These are phyloP conservation scores for Climacteris rufus DNA, from an alignment of 2,113 vertebrate species.

Conservation along the genomic window DNA sequence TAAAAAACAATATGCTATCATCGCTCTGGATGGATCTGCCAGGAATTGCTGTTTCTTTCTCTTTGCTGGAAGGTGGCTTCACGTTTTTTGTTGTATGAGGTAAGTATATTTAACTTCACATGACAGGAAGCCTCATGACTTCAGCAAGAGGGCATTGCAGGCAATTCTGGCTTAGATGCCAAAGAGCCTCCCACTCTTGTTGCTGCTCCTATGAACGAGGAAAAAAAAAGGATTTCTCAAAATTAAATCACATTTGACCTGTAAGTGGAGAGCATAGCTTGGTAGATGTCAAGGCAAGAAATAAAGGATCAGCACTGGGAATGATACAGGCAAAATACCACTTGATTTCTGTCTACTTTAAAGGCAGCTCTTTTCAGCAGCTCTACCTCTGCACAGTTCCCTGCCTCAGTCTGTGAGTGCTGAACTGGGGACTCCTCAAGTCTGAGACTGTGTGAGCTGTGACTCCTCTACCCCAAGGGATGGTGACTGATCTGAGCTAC, in stretches of 20 bases:
- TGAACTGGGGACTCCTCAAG: neutral
- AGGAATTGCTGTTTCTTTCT: neutral
- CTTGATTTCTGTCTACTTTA: neutral
- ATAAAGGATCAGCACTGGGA: neutral
- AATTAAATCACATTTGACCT: neutral
- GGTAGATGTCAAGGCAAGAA: neutral
- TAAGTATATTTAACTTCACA: neutral
- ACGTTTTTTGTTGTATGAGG: neutral
- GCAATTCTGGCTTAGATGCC: neutral
- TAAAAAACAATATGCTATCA: neutral
- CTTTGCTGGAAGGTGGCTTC: neutral
- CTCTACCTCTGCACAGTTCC: neutral
- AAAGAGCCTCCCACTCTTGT: neutral
- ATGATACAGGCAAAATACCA: neutral
- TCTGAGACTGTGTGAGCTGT: neutral
- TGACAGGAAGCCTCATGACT: neutral
- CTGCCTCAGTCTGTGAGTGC: neutral
- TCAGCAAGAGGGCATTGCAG: neutral
- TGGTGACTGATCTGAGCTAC: neutral
- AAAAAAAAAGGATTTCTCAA: neutral
- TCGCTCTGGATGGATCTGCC: neutral
- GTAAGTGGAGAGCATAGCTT: neutral
- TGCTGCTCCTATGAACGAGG: neutral
- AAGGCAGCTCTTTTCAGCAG: neutral
- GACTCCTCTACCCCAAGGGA: neutral